A percentile compares a stretch with the other conserved stretches of the same genome.
phyloP scores from a whole-genome alignment of 1,140 invertebrate species.

The Monochamus saltuarius region DNA sequence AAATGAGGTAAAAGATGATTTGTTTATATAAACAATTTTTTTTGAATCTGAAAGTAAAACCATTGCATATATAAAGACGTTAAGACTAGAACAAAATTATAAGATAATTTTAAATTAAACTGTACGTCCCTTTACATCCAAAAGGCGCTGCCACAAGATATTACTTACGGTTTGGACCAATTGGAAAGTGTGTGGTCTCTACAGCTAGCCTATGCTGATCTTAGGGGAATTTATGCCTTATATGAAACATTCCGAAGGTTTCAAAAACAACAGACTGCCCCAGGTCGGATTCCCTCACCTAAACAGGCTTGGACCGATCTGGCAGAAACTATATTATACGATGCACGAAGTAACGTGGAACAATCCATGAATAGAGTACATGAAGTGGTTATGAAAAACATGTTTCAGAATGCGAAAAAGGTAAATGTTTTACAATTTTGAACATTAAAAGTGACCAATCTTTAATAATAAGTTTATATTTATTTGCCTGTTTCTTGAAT shows the following conservation, averaged over 20 bases:
- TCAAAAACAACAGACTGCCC: slow-evolving; percentile 54
- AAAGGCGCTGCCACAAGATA: slow-evolving; percentile 37
- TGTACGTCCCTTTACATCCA: too few relatives aligned
- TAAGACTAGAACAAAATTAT: too few relatives aligned
- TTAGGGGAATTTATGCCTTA: slow-evolving; percentile 58
- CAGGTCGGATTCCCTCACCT: slow-evolving; percentile 53
- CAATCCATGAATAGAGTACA: slow-evolving; percentile 55
- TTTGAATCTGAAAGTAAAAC: too few relatives aligned
- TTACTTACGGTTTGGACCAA: slow-evolving; percentile 49
- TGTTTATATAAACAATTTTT: too few relatives aligned
- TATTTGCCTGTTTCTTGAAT: too few relatives aligned
- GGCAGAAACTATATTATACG: slow-evolving; percentile 61
- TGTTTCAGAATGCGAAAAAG: slow-evolving; percentile 64
- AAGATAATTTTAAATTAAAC: too few relatives aligned
- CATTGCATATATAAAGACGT: too few relatives aligned
- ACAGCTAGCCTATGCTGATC: slow-evolving; percentile 55
- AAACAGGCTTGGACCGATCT: slow-evolving; percentile 62
- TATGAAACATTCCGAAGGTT: slow-evolving; percentile 63
- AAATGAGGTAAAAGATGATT: slow-evolving; percentile 25
- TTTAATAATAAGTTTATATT: too few relatives aligned
- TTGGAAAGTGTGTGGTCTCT: slow-evolving; percentile 59
- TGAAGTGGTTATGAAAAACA: slow-evolving; percentile 56
- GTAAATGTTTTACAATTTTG: slow-evolving; percentile 52
- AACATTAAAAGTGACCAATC: too few relatives aligned
- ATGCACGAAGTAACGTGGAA: slow-evolving; percentile 57